Evolutionary conservation across 2,113 vertebrate species (phyloP).

Genomic region (Ancistrus triradiatus): DNA sequence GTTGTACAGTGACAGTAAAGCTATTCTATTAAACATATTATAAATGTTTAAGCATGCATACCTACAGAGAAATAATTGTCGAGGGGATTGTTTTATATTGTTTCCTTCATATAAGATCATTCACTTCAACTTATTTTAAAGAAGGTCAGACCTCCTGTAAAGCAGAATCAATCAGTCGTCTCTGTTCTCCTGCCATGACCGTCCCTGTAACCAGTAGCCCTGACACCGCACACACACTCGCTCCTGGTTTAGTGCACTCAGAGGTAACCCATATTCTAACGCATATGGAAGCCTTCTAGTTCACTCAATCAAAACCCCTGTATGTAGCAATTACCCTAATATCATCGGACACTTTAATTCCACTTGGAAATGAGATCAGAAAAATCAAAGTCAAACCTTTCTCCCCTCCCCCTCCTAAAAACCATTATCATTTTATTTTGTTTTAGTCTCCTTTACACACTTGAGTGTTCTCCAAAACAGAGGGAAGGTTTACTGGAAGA

Average conservation of each 20-base stretch:
- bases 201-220: conserved; percentile 2
- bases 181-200: not conserved
- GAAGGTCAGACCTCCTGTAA: not conserved
- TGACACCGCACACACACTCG: not conserved
- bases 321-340: conserved; percentile 43
- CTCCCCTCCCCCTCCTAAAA: conserved; percentile 43
- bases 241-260: not conserved
- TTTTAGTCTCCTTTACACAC: conserved; percentile 42
- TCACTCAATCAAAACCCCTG: conserved; percentile 27
- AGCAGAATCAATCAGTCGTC: not conserved
- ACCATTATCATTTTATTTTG: conserved; percentile 45
- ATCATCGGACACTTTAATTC: conserved; percentile 38
- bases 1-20: too few species aligned
- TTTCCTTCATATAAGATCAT: too few species aligned
- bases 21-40: too few species aligned
- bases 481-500: conserved; percentile 37
- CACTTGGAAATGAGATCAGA: conserved; percentile 48
- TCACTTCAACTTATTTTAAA: too few species aligned
- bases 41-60: too few species aligned
- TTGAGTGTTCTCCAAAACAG: conserved; percentile 42
- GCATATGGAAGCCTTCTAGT: conserved; percentile 35
- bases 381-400: conserved; percentile 34
- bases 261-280: conserved; percentile 18
- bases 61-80: too few species aligned
- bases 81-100: too few species aligned